These are phyloP conservation scores for Drosophila persimilis DNA, from an alignment of 1,140 invertebrate genomes.

Conservation along the genomic window DNA sequence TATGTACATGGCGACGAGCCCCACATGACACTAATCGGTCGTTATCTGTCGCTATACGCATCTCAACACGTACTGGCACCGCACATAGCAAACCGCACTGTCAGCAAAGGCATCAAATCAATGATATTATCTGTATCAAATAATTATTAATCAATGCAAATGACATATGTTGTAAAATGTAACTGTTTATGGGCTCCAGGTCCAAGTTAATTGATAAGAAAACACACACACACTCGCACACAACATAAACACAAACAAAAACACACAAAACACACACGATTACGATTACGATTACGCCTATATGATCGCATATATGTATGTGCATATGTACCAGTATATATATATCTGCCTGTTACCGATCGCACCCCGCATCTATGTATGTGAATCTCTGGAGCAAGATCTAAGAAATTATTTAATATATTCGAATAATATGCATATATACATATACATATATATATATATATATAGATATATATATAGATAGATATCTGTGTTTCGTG, in stretches of 20 bases:
- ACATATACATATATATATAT: slow-evolving; percentile 8
- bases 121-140: neutral
- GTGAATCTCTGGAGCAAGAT: slow-evolving; percentile 15
- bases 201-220: neutral
- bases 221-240: neutral
- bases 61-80: no score
- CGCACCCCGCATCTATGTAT: neutral
- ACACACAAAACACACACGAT: no score
- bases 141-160: neutral
- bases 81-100: no score
- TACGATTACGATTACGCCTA: neutral
- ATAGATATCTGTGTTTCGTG: slow-evolving; percentile 14
- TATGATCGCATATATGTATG: slow-evolving; percentile 11
- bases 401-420: slow-evolving; percentile 9
- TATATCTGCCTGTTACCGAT: neutral
- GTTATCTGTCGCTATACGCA: no score
- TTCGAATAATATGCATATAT: slow-evolving; percentile 1
- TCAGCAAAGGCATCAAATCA: no score
- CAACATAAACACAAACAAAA: neutral
- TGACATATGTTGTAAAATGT: neutral
- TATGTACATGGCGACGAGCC: no score
- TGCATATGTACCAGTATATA: slow-evolving; percentile 10
- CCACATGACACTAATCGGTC: no score
- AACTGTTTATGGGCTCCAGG: slow-evolving; percentile 1
- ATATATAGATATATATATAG: slow-evolving; percentile 6